A percentile compares a stretch with the other conserved stretches of the same genome.
These are phyloP conservation scores for Sebastolobus altivelis DNA, from an alignment of 2,797 vertebrate species.

Conservation along the genomic window DNA sequence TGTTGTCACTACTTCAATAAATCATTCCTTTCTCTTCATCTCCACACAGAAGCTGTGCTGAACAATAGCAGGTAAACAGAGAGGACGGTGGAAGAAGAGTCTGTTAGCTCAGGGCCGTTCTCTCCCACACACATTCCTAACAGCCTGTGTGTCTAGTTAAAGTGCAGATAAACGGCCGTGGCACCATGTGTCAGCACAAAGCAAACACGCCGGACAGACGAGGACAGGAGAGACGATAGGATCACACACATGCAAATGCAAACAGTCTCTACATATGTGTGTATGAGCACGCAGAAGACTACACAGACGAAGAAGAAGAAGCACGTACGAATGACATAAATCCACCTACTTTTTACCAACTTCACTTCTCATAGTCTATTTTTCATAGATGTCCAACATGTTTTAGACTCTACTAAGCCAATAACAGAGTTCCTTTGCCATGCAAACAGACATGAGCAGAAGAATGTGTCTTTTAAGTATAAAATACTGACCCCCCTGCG, in stretches of 20 bases:
- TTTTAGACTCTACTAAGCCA: neutral
- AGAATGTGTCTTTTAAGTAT: constrained; percentile 10
- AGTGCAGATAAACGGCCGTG: constrained; percentile 63
- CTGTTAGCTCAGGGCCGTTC: constrained; percentile 60
- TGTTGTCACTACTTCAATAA: constrained; percentile 73
- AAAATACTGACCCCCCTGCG: too few relatives aligned
- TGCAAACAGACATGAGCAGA: constrained; percentile 9
- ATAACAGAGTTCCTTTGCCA: constrained; percentile 4
- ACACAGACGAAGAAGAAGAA: constrained; percentile 14
- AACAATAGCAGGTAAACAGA: constrained; percentile 79
- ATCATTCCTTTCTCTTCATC: constrained; percentile 72
- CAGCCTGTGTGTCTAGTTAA: constrained; percentile 60
- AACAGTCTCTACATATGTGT: constrained; percentile 28
- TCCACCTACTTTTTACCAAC: constrained; percentile 15
- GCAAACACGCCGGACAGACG: constrained; percentile 70
- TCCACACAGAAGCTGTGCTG: constrained; percentile 65
- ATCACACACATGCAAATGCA: constrained; percentile 57
- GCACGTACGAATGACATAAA: constrained; percentile 25
- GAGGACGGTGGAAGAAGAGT: constrained; percentile 59
- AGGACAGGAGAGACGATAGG: constrained; percentile 35
- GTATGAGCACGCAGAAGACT: neutral
- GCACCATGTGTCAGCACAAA: constrained; percentile 70
- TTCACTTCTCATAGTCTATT: neutral
- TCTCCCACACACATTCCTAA: constrained; percentile 72
- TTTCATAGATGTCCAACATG: neutral